Base-by-base conservation (phyloP, 2,888 invertebrate species). In the Lymantria dispar region DNA sequence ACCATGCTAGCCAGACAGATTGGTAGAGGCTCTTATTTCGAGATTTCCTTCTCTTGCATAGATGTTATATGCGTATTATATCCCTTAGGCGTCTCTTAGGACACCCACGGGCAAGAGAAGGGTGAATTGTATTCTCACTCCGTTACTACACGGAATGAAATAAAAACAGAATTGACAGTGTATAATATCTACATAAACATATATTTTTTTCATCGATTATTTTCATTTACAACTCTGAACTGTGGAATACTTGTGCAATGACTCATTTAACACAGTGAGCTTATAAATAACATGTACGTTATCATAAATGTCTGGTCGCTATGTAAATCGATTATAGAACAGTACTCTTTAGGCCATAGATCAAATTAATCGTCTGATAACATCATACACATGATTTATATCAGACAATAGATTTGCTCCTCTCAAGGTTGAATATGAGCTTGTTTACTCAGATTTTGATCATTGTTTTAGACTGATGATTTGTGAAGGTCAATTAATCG, bases 341-440 rank as follows among this genome's bases (percentile, higher is more conserved):
- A 49, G 45, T 54, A 57, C 58, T 68, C 68, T 64, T 38, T 46
- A 47, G 66, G 65, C 52, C 66, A 67, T 56, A 67, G 66, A 62
- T 64, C 66, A 67, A 54, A 68, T 68, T 60, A 64, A 62, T 67
- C 65, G 64, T 64, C 44, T 52, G 62, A 62, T 64, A 57, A 53
- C 57, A 49, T 41, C 58, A 42, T 64, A 53, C 48, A 58, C 52
- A 63, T 61, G 55, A 64, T 57, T 68, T 64, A 56, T 62, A 45
- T 38, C 50, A 64, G 50, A 68, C 68, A 67, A 67, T 67, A 62
- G 60, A 60, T 64, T 58, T 64, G 54, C 48, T 54, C 54, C 42
- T 22, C 40, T 48, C 58, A 68, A 60, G 68, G 65, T 64, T 54
- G 51, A 36, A 40, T 42, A 43, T 50, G 58, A 44, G 12, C n/a